Conservation (phyloP, 1,140 invertebrate genomes). For the Himalopsyche phryganea region DNA sequence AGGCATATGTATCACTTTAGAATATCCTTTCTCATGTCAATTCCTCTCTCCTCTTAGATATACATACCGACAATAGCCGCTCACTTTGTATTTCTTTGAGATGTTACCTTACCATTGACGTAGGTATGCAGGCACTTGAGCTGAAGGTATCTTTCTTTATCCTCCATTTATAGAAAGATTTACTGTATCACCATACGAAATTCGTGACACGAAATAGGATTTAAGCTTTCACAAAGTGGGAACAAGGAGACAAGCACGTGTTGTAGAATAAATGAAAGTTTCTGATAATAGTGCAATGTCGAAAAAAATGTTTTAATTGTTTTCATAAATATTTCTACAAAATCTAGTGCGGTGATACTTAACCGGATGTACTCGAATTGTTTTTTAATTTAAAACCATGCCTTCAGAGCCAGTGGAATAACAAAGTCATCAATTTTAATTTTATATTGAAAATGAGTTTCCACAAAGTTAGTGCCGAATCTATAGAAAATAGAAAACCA, state of each 20-base stretch:
- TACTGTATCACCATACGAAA: conserved; percentile 34
- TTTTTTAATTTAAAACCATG: no score
- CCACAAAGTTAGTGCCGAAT: no score
- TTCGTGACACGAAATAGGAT: conserved; percentile 34
- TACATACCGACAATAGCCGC: conserved; percentile 14
- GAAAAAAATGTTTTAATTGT: no score
- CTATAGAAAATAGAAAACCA: no score
- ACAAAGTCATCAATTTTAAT: no score
- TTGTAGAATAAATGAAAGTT: conserved; percentile 12
- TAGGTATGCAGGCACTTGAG: conserved; percentile 20
- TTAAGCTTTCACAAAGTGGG: conserved; percentile 19
- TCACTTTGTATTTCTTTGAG: conserved; percentile 30
- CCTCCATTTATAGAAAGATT: conserved; percentile 33
- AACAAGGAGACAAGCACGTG: conserved; percentile 7
- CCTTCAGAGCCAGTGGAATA: no score
- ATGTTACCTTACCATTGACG: conserved; percentile 32
- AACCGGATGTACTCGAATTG: no score
- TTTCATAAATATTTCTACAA: no score
- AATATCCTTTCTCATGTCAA: conserved; percentile 10
- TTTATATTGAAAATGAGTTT: no score
- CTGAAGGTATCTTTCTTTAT: conserved; percentile 22
- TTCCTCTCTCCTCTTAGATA: background rate
- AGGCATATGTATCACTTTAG: no score
- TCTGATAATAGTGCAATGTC: no score
- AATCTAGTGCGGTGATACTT: no score